Conservation (phyloP, 2,113 vertebrate genomes). For the Leucoraja erinaceus region DNA sequence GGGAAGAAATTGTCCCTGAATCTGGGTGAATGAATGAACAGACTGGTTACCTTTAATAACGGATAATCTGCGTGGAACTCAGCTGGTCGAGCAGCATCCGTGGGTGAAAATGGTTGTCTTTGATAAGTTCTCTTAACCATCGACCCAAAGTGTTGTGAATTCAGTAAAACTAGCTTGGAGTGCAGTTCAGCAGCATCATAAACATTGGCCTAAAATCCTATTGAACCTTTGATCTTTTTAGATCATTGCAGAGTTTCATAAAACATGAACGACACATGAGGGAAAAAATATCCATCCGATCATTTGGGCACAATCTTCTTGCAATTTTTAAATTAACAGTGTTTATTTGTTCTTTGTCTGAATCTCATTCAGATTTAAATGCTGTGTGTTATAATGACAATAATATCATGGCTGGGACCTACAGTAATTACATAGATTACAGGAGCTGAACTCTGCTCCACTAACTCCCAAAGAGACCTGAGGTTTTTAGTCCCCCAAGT, state of each 20-base stretch:
- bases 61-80: too few species aligned
- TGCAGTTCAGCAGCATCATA: background rate
- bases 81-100: too few species aligned
- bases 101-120: too few species aligned
- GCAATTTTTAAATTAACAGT: background rate
- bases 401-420: slow-evolving; percentile 33
- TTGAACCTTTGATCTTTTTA: background rate
- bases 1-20: too few species aligned
- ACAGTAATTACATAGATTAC: slow-evolving; percentile 31
- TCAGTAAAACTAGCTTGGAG: background rate
- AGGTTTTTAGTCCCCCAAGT: slow-evolving; percentile 22
- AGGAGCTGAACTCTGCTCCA: slow-evolving; percentile 25
- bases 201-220: background rate
- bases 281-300: slow-evolving; percentile 10
- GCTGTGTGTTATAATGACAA: background rate
- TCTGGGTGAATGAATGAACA: too few species aligned
- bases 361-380: slow-evolving; percentile 8
- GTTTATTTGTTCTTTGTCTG: slow-evolving; percentile 31
- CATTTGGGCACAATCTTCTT: background rate
- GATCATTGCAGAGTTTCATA: background rate
- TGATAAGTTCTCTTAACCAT: background rate
- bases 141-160: background rate
- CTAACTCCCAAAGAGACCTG: slow-evolving; percentile 5
- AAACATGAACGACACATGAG: background rate
- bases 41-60: too few species aligned